A percentile compares a stretch with the other conserved stretches of the same genome.
Conservation (phyloP, 2,113 vertebrate species). For the Tricholaema leucomelas region DNA sequence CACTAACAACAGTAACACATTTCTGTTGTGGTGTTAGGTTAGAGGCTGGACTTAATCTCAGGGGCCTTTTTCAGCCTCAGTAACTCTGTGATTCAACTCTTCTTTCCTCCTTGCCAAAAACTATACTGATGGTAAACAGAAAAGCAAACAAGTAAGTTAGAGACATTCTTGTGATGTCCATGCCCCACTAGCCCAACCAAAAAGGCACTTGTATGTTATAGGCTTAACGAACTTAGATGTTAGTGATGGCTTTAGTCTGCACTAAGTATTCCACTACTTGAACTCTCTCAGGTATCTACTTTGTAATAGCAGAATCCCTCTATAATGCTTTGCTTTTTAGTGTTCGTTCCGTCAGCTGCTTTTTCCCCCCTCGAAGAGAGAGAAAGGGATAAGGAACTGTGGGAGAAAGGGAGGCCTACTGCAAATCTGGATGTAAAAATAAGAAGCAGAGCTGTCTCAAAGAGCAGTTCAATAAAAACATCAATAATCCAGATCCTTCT, state of each 20-base stretch:
- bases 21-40: background rate
- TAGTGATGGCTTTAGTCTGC: background rate
- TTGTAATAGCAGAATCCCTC: background rate
- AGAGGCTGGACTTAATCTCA: too few relatives aligned
- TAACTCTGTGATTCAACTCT: background rate
- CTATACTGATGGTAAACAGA: background rate
- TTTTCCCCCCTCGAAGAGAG: background rate
- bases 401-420: background rate
- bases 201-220: background rate
- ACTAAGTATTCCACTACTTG: background rate
- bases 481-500: accelerated
- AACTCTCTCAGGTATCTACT: background rate
- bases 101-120: background rate
- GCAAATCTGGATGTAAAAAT: background rate
- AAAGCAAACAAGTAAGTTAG: background rate
- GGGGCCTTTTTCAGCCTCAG: too few relatives aligned
- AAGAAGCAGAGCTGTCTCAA: background rate
- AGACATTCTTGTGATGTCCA: background rate
- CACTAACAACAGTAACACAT: background rate
- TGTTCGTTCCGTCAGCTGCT: background rate
- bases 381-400: background rate
- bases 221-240: background rate
- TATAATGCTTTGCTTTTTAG: background rate
- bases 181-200: background rate
- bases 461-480: background rate